Percentiles rank a stretch among this genome's conserved stretches.
Conservation (phyloP, 2,888 invertebrate genomes). For the Stictocephala bisonia region DNA sequence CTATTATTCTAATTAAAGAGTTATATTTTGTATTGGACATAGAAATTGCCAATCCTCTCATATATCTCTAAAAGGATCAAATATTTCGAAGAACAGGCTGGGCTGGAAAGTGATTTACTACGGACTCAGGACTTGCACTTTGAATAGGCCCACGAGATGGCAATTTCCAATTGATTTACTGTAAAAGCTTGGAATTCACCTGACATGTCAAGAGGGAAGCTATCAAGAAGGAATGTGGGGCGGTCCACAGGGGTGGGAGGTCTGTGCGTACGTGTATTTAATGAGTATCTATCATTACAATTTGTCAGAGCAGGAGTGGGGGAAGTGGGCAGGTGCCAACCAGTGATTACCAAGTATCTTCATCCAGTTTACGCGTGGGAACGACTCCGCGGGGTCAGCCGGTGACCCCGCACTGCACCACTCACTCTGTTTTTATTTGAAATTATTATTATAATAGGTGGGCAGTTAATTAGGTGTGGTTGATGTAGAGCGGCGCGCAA, state of each 20-base stretch:
- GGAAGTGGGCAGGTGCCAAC: background rate
- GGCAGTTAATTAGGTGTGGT: constrained; percentile 38
- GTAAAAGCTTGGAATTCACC: no score
- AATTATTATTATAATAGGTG: constrained; percentile 47
- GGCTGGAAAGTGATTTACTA: no score
- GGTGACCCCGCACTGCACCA: constrained; percentile 35
- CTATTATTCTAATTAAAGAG: no score
- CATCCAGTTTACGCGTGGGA: constrained; percentile 45
- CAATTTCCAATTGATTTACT: no score
- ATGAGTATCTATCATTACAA: constrained; percentile 36
- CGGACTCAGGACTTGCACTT: no score
- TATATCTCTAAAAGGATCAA: no score
- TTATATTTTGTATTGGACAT: no score
- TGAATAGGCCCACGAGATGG: no score
- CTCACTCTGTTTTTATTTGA: constrained; percentile 46
- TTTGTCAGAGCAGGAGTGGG: background rate
- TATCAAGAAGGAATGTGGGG: no score
- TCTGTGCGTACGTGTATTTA: background rate
- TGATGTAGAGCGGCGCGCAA: constrained; percentile 18
- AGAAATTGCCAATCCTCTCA: no score
- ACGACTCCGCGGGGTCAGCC: constrained; percentile 9
- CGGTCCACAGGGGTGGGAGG: constrained; percentile 1
- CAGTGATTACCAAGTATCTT: constrained; percentile 16
- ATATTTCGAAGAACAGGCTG: no score
- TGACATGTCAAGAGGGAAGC: no score